Conservation (phyloP, 2,113 vertebrate species). For the Prinia subflava region DNA sequence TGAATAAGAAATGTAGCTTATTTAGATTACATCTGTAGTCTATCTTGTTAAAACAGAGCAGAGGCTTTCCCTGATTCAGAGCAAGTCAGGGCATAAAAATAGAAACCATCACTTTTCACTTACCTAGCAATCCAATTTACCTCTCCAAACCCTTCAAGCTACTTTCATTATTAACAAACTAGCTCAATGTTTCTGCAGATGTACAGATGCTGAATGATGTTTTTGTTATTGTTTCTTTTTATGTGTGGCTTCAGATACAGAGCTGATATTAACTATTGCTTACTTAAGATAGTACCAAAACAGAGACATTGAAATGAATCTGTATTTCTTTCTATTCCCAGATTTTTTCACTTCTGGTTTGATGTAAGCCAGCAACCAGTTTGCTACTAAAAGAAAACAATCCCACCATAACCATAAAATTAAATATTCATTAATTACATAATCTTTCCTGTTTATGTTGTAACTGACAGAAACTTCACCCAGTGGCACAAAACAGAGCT, state of each 20-base stretch:
- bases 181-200: not conserved
- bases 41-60: not conserved
- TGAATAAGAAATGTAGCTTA: not conserved
- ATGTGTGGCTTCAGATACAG: not conserved
- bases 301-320: not conserved
- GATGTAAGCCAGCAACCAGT: not conserved
- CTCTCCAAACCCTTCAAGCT: not conserved
- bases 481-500: not conserved
- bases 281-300: not conserved
- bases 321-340: not conserved
- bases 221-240: not conserved
- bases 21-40: not conserved
- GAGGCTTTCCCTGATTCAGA: not conserved
- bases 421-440: not conserved
- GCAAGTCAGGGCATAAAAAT: not conserved
- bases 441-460: not conserved
- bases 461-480: not conserved
- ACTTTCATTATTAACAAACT: constrained; percentile 12
- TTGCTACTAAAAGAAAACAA: not conserved
- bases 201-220: not conserved
- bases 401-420: not conserved
- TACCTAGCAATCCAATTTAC: not conserved
- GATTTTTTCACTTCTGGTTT: not conserved
- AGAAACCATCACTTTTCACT: not conserved
- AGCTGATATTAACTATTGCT: not conserved